Evolutionary conservation across 2,888 invertebrate species (phyloP).

Genomic region (Dynastes tityus): DNA sequence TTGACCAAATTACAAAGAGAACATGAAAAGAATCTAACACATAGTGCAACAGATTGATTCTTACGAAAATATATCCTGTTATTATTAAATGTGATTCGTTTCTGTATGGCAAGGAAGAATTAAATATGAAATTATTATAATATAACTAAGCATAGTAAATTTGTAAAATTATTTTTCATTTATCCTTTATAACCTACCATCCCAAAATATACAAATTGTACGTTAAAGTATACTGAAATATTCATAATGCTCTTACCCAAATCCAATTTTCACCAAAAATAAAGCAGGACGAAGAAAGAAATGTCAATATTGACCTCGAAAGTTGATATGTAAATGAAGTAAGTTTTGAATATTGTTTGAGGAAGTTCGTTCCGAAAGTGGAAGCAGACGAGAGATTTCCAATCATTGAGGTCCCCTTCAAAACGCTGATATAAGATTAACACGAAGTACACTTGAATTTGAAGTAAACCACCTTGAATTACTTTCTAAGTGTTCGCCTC

Average conservation of each 20-base stretch:
- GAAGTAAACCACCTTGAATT: conserved; percentile 60
- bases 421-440: conserved; percentile 61
- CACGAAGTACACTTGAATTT: conserved; percentile 62
- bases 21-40: too few species aligned
- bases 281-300: background rate
- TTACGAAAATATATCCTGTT: too few species aligned
- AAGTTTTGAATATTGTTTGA: conserved; percentile 62
- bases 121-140: too few species aligned
- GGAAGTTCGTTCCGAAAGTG: conserved; percentile 60
- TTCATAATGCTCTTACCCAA: background rate
- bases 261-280: background rate
- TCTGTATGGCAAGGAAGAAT: too few species aligned
- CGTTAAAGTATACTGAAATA: too few species aligned
- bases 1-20: too few species aligned
- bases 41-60: too few species aligned
- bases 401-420: conserved; percentile 57
- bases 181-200: too few species aligned
- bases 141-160: too few species aligned
- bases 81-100: too few species aligned
- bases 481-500: conserved; percentile 52
- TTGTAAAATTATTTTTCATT: too few species aligned
- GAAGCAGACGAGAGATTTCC: conserved; percentile 59
- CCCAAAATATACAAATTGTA: too few species aligned
- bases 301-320: background rate
- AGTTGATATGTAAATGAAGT: conserved; percentile 55